Evolutionary conservation across 2,113 vertebrate genomes (phyloP), one percentile per base, ranked within the genome.

Genomic region (Periophthalmodon schlosseri): DNA sequence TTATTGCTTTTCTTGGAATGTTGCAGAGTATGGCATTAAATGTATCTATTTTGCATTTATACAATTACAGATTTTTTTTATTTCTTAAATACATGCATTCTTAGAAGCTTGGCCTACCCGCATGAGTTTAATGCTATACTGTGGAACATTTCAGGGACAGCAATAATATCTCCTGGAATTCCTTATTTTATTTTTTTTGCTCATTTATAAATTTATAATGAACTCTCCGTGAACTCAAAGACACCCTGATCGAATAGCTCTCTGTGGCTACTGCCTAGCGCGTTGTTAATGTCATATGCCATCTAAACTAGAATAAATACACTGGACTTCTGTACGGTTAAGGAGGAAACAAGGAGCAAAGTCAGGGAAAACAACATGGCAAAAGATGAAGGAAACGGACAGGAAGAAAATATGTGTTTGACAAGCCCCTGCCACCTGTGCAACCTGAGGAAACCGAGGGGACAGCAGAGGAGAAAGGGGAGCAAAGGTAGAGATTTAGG

Each of bases 401-500:
- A 52, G 56, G 8, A 34, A 58, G 68, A 28, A 73, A 58, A 70
- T 52, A 44, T 66, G 33, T 81, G 75, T 81, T 80, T 80, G 84
- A 84, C 76, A 82, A 87, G 63, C 20, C 64, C 81, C 70, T 76
- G 72, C 81, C 87, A 89, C 86, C 87, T 89, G 86, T 60, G 76
- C 58, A 76, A 52, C 69, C 76, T 60, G 39, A 73, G 76, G 56
- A 66, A 70, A 34, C 60, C 8, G 34, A 65, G 20, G 64, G 36
- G 71, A 61, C 63, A 4, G 44, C 18, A 49, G 52, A 73, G 65
- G 72, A 77, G 63, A 75, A 85, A 74, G 52, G 75, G 39, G 82
- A 77, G 82, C 73, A 84, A 83, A 86, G 76, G 80, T 88, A 86
- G 82, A 89, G 87, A 91, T 93, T 93, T 92, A 93, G 76, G 85